These are phyloP conservation scores for Macropodus opercularis DNA, from an alignment of 2,797 vertebrate genomes.

Conservation along the genomic window DNA sequence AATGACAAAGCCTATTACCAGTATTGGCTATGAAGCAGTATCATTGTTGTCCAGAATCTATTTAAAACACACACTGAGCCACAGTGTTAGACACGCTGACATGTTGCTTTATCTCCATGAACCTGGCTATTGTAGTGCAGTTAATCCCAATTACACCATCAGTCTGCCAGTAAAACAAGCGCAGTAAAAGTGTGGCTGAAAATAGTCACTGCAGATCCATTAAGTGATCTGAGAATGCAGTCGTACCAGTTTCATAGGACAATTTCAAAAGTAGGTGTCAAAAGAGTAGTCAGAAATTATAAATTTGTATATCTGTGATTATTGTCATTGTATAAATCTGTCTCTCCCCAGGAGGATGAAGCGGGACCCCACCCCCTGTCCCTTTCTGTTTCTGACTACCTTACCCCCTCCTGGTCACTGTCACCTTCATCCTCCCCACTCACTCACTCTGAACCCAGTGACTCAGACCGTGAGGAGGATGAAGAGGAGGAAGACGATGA, in stretches of 20 bases:
- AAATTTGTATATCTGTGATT: too few species aligned
- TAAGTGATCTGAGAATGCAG: background rate
- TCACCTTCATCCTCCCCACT: conserved; percentile 84
- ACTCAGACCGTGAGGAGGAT: conserved; percentile 83
- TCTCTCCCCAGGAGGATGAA: conserved; percentile 78
- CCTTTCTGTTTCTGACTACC: conserved; percentile 84
- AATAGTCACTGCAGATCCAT: background rate
- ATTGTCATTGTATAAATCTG: too few species aligned
- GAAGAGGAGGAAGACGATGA: conserved; percentile 85
- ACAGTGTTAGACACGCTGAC: background rate
- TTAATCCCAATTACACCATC: background rate
- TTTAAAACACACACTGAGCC: background rate
- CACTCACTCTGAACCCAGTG: conserved; percentile 84
- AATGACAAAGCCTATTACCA: background rate
- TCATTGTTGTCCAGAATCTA: background rate
- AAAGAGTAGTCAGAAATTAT: background rate
- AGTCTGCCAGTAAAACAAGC: background rate
- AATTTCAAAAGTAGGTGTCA: background rate
- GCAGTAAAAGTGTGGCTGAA: background rate
- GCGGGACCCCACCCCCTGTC: conserved; percentile 81
- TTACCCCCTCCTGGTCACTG: conserved; percentile 85
- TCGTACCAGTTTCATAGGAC: background rate
- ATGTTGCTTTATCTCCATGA: background rate
- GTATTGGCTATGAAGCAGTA: background rate
- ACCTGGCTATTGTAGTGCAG: background rate